Conservation (phyloP, 2,797 vertebrate genomes). For the Antennarius maculatus region DNA sequence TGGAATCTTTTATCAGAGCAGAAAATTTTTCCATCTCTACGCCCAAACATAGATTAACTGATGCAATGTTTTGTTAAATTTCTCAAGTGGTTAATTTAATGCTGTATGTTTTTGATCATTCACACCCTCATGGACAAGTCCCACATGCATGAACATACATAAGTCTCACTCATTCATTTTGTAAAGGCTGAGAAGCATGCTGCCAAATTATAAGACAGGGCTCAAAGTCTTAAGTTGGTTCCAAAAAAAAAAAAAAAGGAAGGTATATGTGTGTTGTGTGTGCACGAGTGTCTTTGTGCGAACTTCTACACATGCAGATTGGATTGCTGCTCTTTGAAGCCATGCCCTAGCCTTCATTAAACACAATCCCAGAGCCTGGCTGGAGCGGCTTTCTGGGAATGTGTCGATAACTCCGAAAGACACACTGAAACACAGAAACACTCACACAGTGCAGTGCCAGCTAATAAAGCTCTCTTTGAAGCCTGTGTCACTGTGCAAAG, state of each 20-base stretch:
- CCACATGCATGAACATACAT: slow-evolving; percentile 46
- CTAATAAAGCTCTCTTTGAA: slow-evolving; percentile 80
- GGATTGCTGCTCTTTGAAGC: slow-evolving; percentile 85
- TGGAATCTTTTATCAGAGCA: slow-evolving; percentile 1
- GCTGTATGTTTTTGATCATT: slow-evolving; percentile 18
- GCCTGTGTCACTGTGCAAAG: slow-evolving; percentile 73
- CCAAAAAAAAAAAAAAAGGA: slow-evolving; percentile 40
- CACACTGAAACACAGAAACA: slow-evolving; percentile 24
- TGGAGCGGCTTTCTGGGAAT: slow-evolving; percentile 81
- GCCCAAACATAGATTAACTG: slow-evolving; percentile 6
- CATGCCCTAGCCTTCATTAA: slow-evolving; percentile 86
- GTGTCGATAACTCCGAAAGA: slow-evolving; percentile 79
- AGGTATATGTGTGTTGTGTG: slow-evolving; percentile 31
- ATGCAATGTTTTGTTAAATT: slow-evolving; percentile 31
- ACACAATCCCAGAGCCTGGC: slow-evolving; percentile 85
- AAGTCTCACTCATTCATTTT: slow-evolving; percentile 38
- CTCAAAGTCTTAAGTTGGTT: slow-evolving; percentile 63
- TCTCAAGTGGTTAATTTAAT: slow-evolving; percentile 17
- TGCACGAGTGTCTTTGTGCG: slow-evolving; percentile 26
- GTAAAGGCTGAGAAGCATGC: slow-evolving; percentile 45
- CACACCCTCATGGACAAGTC: slow-evolving; percentile 14
- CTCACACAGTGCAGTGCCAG: slow-evolving; percentile 55
- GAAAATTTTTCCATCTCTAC: not conserved
- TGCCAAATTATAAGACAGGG: slow-evolving; percentile 79
- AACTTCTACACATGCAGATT: slow-evolving; percentile 62